Percentiles rank a stretch among this genome's conserved stretches.
phyloP scores from a whole-genome alignment of 2,113 vertebrate species.

The Poeciliopsis turrubarensis region DNA sequence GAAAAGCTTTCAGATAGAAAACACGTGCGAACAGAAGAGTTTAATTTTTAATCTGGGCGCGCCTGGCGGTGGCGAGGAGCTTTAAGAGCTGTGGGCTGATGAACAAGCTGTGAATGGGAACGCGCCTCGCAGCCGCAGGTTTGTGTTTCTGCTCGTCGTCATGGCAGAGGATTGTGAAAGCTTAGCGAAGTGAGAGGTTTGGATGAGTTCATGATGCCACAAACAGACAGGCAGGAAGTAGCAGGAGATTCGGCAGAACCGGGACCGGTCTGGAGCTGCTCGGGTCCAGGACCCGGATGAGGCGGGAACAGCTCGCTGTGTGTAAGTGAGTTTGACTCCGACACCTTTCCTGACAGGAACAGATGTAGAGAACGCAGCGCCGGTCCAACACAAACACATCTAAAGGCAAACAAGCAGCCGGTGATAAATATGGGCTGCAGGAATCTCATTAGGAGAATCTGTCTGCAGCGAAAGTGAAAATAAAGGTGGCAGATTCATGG shows the following conservation, averaged over 20 bases:
- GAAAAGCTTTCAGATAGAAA: constrained; percentile 17
- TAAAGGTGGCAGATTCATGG: constrained; percentile 1
- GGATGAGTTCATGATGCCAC: constrained; percentile 1
- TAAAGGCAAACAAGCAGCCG: not conserved
- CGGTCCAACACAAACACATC: not conserved
- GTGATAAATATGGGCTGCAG: constrained; percentile 19
- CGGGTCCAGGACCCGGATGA: constrained; percentile 32
- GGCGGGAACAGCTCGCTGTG: constrained; percentile 21
- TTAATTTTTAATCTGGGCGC: not conserved
- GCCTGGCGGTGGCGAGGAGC: not conserved
- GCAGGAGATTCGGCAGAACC: constrained; percentile 26
- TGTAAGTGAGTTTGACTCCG: constrained; percentile 11
- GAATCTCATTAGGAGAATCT: not conserved
- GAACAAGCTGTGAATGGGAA: not conserved
- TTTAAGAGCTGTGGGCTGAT: not conserved
- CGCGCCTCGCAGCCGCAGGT: not conserved
- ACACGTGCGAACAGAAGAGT: not conserved
- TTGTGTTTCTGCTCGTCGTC: not conserved
- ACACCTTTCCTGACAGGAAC: constrained; percentile 27
- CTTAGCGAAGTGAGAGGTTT: constrained; percentile 3
- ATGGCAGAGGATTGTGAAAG: not conserved
- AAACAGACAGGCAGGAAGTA: constrained; percentile 17
- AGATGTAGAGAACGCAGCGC: not conserved
- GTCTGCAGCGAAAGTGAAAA: not conserved
- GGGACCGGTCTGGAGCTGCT: constrained; percentile 9